phyloP scores from a whole-genome alignment of 2,888 invertebrate species.

The Iselma pallidipennis region DNA sequence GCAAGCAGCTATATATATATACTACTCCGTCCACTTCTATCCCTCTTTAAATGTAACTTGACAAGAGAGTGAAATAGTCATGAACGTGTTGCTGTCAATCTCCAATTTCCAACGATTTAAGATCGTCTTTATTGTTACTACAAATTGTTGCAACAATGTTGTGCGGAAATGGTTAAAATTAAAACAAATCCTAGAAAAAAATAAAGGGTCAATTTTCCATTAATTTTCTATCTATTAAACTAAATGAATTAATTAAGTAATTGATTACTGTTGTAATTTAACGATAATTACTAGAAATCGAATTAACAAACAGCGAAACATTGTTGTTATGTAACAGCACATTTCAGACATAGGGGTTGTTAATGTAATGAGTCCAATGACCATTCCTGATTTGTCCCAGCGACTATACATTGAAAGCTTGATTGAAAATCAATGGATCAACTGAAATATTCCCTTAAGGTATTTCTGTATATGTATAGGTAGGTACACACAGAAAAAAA shows the following conservation, averaged over 20 bases:
- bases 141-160: background rate
- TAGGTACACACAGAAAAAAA: no score
- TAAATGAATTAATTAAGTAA: background rate
- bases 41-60: no score
- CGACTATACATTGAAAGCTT: background rate
- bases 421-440: background rate
- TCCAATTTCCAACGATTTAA: background rate
- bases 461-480: no score
- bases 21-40: background rate
- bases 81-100: background rate
- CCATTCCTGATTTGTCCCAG: background rate
- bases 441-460: background rate
- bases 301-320: conserved; percentile 1
- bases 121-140: background rate
- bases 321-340: background rate
- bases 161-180: background rate
- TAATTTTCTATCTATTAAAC: background rate
- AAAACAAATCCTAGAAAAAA: background rate
- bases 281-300: background rate
- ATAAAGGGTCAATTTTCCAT: background rate
- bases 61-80: background rate
- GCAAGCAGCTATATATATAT: background rate
- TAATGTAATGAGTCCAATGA: background rate
- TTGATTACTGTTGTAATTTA: background rate
- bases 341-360: background rate